Conservation (phyloP, 2,888 invertebrate species). For the Polymixis lichenea region DNA sequence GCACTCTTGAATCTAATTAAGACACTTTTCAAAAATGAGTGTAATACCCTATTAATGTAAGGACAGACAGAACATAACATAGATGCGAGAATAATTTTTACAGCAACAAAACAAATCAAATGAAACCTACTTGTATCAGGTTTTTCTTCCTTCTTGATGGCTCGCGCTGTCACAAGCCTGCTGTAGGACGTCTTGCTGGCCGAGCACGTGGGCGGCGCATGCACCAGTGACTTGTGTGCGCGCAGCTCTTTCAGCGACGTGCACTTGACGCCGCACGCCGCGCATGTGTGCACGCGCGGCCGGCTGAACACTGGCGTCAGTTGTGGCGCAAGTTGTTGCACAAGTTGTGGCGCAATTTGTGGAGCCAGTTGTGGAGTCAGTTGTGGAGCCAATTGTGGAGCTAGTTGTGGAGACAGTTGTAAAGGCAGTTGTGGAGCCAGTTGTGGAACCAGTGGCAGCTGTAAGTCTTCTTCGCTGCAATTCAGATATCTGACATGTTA, state of each 20-base stretch:
- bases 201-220: constrained; percentile 80
- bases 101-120: background rate
- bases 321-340: constrained; percentile 13
- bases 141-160: constrained; percentile 87
- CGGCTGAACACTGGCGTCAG: constrained; percentile 79
- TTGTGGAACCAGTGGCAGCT: constrained; percentile 23
- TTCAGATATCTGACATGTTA: background rate
- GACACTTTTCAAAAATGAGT: too few species aligned
- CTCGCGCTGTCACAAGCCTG: constrained; percentile 79
- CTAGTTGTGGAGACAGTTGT: constrained; percentile 54
- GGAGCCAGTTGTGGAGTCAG: constrained; percentile 51
- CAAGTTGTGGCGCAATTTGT: background rate
- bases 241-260: constrained; percentile 92
- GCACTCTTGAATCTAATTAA: too few species aligned
- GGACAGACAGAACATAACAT: background rate
- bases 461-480: constrained; percentile 40
- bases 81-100: background rate
- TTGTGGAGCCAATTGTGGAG: constrained; percentile 54
- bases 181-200: constrained; percentile 76
- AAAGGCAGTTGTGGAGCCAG: constrained; percentile 55
- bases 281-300: constrained; percentile 91
- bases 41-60: background rate
- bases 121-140: constrained; percentile 75
- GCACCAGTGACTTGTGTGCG: constrained; percentile 90
- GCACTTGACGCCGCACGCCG: constrained; percentile 87